These are phyloP conservation scores for Macrotus californicus DNA, from an alignment of 2,113 vertebrate genomes.

Conservation along the genomic window DNA sequence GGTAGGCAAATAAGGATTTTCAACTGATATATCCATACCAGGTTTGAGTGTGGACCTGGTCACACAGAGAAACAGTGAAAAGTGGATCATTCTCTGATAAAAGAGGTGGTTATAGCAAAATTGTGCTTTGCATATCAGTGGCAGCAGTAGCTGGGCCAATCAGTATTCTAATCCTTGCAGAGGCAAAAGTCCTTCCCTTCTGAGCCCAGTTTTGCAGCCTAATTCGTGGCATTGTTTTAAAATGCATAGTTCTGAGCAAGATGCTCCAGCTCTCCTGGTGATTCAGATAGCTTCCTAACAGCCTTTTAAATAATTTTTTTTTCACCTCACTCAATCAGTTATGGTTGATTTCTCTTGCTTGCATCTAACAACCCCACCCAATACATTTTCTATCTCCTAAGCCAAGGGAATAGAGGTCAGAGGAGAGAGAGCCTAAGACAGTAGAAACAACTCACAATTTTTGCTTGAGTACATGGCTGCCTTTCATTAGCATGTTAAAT, in stretches of 20 bases:
- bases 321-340: neutral
- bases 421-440: neutral
- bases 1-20: neutral
- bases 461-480: neutral
- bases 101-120: neutral
- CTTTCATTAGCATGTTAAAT: neutral
- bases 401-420: neutral
- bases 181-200: neutral
- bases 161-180: neutral
- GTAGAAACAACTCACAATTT: neutral
- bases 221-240: neutral
- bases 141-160: neutral
- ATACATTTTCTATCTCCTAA: neutral
- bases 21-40: neutral
- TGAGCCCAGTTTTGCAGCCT: neutral
- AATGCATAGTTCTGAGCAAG: neutral
- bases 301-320: neutral
- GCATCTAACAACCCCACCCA: neutral
- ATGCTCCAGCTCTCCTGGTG: neutral
- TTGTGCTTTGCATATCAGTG: neutral
- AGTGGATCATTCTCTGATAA: neutral
- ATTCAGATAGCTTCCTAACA: neutral
- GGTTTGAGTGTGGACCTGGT: neutral
- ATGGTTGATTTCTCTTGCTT: slow-evolving; percentile 6
- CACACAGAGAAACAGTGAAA: neutral